Evolutionary conservation across 2,888 invertebrate species (phyloP), one percentile per base, ranked within the genome.

Genomic region (Epiblema foenella): DNA sequence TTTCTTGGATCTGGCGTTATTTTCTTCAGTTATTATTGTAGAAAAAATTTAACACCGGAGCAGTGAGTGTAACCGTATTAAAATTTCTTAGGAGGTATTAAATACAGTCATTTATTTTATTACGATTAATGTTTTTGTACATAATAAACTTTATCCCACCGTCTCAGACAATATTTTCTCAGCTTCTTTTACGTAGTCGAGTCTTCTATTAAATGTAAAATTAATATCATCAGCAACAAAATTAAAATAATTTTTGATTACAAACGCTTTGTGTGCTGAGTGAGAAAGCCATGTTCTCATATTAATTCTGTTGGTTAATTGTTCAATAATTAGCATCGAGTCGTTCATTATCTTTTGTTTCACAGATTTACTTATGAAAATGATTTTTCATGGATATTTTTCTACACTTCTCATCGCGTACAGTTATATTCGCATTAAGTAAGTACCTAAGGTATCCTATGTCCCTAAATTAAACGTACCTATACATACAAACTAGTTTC

Each of bases 201-300:
- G 37, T 59, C 17, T 46, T 59, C 52, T 37, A 17, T 39, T 52
- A 17, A 62, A 20, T 8, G 8, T 58, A 39, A 51, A 18, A 63
- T 37, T 68, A 69, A 63, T 49, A 69, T 57, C 49, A 54, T 63
- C 20, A 63, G 11, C 39, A 24, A 46, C 33, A 17, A 46, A 49
- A 57, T 49, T 56, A 49, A 46, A 69, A 57, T 63, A 49, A 49
- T 63, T 57, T 11, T 37, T 33, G 17, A 52, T 18, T 52, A 59
- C 24, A 17, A 20, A 24, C 24, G 18, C 52, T 68, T 52, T 68
- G 24, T 56, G 56, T 37, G 7, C 12, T 18, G n/a, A 8, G 10
- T 18, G 7, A 37, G 17, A 63, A 33, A 62, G 17, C 33, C 49
- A 24, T 20, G 39, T 20, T 24, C 9, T 8, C 15, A 20, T 49